Conservation (phyloP, 2,797 vertebrate genomes). For the Propithecus deckenii region DNA sequence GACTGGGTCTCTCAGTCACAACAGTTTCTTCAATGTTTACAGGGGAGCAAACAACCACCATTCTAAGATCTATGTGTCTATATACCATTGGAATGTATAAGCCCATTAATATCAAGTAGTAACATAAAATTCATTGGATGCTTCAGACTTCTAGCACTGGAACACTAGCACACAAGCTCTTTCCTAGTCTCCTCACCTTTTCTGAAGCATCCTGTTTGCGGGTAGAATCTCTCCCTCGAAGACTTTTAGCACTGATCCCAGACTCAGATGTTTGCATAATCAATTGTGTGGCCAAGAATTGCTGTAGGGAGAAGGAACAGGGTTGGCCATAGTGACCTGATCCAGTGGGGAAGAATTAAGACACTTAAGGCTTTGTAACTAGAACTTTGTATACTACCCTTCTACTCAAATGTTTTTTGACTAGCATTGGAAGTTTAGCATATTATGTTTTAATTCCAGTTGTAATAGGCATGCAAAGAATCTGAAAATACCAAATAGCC, state of each 20-base stretch:
- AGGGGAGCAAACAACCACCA: not conserved
- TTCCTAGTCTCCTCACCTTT: conserved; percentile 90
- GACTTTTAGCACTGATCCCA: conserved; percentile 98
- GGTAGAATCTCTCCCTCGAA: conserved; percentile 95
- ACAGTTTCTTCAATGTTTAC: conserved; percentile 53
- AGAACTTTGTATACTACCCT: not conserved
- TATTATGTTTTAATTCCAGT: conserved; percentile 14
- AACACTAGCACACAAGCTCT: conserved; percentile 30
- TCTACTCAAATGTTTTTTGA: not conserved
- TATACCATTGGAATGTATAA: conserved; percentile 29
- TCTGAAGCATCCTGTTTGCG: conserved; percentile 96
- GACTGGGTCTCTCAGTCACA: conserved; percentile 32
- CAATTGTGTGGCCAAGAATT: conserved; percentile 94
- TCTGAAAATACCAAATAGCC: conserved; percentile 32
- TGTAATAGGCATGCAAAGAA: not conserved
- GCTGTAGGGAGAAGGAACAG: conserved; percentile 83
- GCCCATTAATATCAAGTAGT: conserved; percentile 12
- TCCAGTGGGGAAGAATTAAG: conserved; percentile 34
- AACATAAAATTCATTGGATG: conserved; percentile 51
- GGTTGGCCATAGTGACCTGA: conserved; percentile 39
- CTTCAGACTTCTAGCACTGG: conserved; percentile 60
- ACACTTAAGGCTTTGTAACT: not conserved
- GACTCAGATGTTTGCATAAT: conserved; percentile 98
- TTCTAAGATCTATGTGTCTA: not conserved
- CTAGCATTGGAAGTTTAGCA: not conserved